A percentile compares a stretch with the other conserved stretches of the same genome.
phyloP scores from a whole-genome alignment of 1,140 invertebrate species.

The Helicoverpa zea region DNA sequence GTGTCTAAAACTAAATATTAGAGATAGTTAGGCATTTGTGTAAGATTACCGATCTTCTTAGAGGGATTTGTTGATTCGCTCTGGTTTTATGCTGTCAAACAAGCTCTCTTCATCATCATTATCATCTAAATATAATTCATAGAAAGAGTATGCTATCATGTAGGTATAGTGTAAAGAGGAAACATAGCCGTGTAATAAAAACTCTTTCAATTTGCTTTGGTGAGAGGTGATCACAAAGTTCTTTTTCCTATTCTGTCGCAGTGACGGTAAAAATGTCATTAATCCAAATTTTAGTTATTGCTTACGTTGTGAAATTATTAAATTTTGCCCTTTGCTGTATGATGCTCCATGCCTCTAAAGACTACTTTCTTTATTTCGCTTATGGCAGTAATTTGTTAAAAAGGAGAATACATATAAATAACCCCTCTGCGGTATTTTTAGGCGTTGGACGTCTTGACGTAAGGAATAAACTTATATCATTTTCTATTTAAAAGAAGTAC shows the following conservation, averaged over 20 bases:
- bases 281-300: conserved; percentile 20
- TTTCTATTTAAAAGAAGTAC: not conserved
- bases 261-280: conserved; percentile 13
- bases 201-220: no score
- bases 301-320: not conserved
- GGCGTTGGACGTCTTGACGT: conserved; percentile 75
- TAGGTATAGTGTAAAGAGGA: no score
- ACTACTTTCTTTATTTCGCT: conserved; percentile 74
- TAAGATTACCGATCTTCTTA: no score
- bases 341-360: conserved; percentile 1
- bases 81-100: no score
- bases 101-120: no score
- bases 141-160: no score
- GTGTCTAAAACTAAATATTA: not conserved
- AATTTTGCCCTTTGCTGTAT: not conserved
- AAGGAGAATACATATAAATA: conserved; percentile 79
- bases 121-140: no score
- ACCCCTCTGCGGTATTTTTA: conserved; percentile 75
- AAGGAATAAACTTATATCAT: conserved; percentile 51
- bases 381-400: conserved; percentile 82
- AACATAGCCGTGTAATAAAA: no score
- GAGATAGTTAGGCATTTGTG: no score
- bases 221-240: not conserved
- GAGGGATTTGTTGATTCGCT: no score
- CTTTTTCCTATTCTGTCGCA: not conserved